Base-by-base conservation (phyloP, 2,888 invertebrate species). In the Deilephila porcellus region DNA sequence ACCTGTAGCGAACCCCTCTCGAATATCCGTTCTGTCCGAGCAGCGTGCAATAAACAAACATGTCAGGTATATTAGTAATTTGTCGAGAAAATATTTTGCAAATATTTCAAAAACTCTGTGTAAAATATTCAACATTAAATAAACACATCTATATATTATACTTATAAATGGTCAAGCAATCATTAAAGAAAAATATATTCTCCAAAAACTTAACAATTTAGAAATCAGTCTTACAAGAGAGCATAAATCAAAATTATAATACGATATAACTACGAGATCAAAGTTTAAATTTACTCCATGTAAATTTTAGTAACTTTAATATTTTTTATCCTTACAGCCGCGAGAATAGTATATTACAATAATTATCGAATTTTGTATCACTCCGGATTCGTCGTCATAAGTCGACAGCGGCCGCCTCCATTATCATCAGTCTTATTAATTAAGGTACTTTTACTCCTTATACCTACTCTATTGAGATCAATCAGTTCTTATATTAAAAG, bases 1-100 rank as follows among this genome's bases (percentile, higher is more conserved):
- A 93, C 91, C 93, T 93, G 92, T 91, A 90, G 86, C 90, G 90
- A 85, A 91, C 91, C 90, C 87, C 93, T 90, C 92, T 91, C 89
- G 91, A 88, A 83, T 90, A 91, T 85, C 90, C 93, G 85, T 92
- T 91, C 93, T 93, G 89, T 92, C 87, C 90, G 83, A 88, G 93
- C 92, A 86, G 94, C 94, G 83, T 89, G 89, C 90, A 92, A 67
- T 87, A 88, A 86, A 88, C 81, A 87, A 85, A 89, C 87, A 87
- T 85, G 75, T 87, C 79, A 83, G 86, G 86, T 88, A 87, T 83
- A 83, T 85, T 82, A 83, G 80, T 74, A 78, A 76, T 71, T 78
- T 79, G 76, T 81, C 80, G 80, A 82, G 83, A 87, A 90, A 90
- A 88, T 82, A 85, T 77, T 81, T 86, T 85, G 86, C 89, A 91